A percentile compares a stretch with the other conserved stretches of the same genome.
Conservation (phyloP, 2,113 vertebrate species). For the Heteronetta atricapilla region DNA sequence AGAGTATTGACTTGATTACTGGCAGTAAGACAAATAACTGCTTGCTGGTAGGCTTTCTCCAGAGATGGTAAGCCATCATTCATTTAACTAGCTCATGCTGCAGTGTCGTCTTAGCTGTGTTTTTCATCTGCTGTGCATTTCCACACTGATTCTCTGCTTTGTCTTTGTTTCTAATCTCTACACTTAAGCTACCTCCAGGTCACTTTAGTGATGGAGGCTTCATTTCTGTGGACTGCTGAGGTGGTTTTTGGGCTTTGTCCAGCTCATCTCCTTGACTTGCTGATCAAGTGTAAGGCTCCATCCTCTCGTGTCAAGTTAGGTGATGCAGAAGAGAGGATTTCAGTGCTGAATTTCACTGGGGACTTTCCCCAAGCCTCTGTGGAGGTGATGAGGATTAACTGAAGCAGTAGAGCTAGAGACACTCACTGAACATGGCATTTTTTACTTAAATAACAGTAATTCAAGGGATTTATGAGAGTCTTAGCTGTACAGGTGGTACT, state of each 20-base stretch:
- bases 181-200: neutral
- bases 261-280: neutral
- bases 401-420: neutral
- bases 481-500: neutral
- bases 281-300: accelerated
- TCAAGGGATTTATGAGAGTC: accelerated
- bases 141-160: accelerated
- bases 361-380: accelerated
- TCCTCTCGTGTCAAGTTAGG: neutral
- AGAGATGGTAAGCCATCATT: neutral
- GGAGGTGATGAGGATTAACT: neutral
- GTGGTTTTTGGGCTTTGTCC: neutral
- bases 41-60: too few relatives aligned
- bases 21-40: neutral
- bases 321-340: neutral
- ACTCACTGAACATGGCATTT: neutral
- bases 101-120: neutral
- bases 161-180: neutral
- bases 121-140: accelerated
- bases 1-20: accelerated
- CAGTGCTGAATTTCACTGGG: accelerated
- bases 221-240: neutral
- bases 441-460: neutral
- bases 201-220: neutral
- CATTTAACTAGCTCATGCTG: accelerated